phyloP scores from a whole-genome alignment of 2,888 invertebrate genomes.

The Polydrusus tereticollis region DNA sequence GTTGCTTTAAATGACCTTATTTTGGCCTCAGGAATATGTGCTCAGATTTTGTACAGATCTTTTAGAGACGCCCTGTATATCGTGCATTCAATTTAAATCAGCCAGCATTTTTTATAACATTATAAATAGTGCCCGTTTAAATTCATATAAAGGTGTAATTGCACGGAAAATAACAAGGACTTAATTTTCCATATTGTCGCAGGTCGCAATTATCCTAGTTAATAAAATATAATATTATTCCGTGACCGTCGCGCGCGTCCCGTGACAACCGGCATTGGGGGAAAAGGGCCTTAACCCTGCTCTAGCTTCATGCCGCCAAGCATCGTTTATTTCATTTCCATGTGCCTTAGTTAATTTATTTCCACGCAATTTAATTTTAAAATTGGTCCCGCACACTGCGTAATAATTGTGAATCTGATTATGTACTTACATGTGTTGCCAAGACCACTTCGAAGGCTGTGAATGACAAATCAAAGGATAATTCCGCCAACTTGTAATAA shows the following conservation, averaged over 20 bases:
- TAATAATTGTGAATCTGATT: too few relatives aligned
- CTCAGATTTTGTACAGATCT: too few relatives aligned
- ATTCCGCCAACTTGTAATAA: too few relatives aligned
- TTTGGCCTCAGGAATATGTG: too few relatives aligned
- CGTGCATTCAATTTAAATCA: not conserved
- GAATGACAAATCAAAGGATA: not conserved
- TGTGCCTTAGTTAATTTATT: constrained; percentile 43
- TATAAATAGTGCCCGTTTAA: not conserved
- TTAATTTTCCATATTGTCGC: constrained; percentile 1
- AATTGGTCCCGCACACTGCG: constrained; percentile 25
- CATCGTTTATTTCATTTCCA: constrained; percentile 44
- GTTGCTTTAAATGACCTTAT: too few relatives aligned
- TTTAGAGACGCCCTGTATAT: not conserved
- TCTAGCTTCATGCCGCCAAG: not conserved
- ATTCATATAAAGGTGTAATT: constrained; percentile 2
- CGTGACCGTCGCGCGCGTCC: constrained; percentile 20
- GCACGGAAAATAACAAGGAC: constrained; percentile 1
- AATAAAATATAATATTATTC: constrained; percentile 15
- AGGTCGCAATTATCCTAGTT: not conserved
- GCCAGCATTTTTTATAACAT: not conserved
- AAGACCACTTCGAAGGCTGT: not conserved
- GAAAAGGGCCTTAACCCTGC: constrained; percentile 34
- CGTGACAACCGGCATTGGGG: constrained; percentile 5
- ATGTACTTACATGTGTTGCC: not conserved
- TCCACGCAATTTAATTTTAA: constrained; percentile 42